These are phyloP conservation scores for Spicauda simplicius DNA, from an alignment of 2,888 invertebrate genomes.

Conservation along the genomic window DNA sequence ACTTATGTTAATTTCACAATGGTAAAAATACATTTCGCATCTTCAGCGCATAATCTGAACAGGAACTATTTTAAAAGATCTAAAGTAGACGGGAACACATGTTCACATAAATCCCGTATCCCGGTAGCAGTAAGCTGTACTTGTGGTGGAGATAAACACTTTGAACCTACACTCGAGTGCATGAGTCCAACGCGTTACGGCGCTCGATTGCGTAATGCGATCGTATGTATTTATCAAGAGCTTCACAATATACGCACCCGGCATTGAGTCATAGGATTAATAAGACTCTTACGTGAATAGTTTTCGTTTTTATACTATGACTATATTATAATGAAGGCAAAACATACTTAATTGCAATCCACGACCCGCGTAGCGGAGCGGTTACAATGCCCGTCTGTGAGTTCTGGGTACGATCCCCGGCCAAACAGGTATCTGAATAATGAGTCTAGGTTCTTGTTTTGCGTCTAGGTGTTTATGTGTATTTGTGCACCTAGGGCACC, in stretches of 20 bases:
- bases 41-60: too few species aligned
- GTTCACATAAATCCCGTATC: slow-evolving; percentile 9
- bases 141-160: slow-evolving; percentile 17
- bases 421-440: too few species aligned
- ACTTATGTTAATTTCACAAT: too few species aligned
- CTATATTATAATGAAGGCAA: not conserved
- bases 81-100: not conserved
- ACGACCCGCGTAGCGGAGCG: too few species aligned
- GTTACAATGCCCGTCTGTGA: too few species aligned
- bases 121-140: slow-evolving; percentile 6
- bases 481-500: too few species aligned
- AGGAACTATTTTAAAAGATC: not conserved
- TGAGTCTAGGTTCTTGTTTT: too few species aligned
- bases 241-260: slow-evolving; percentile 8
- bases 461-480: too few species aligned
- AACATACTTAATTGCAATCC: too few species aligned
- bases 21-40: too few species aligned
- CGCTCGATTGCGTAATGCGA: slow-evolving; percentile 26
- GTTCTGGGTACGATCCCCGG: too few species aligned
- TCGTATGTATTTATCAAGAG: slow-evolving; percentile 19
- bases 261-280: slow-evolving; percentile 10
- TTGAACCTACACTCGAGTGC: slow-evolving; percentile 11
- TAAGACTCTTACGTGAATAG: slow-evolving; percentile 2
- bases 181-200: not conserved
- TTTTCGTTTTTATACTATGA: not conserved